These are phyloP conservation scores for Ganaspis brasiliensis DNA, from an alignment of 2,888 invertebrate species.

Conservation along the genomic window DNA sequence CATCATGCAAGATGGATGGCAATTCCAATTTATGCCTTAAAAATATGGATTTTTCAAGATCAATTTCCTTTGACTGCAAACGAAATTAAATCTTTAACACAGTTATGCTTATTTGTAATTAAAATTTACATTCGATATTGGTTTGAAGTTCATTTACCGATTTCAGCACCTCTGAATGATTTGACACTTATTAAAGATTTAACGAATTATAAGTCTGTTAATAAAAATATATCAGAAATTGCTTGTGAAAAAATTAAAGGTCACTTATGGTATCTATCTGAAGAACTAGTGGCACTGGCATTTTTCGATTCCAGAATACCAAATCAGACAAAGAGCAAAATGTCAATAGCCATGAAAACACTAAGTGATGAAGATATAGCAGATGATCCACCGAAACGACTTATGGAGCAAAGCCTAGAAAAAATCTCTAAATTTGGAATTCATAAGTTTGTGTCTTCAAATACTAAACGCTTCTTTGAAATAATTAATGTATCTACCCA, in stretches of 20 bases:
- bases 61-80: too few relatives aligned
- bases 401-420: neutral
- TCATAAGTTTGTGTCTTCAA: too few relatives aligned
- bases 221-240: slow-evolving; percentile 48
- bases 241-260: slow-evolving; percentile 42
- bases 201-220: slow-evolving; percentile 42
- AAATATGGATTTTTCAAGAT: slow-evolving; percentile 64
- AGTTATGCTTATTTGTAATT: slow-evolving; percentile 61
- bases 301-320: slow-evolving; percentile 36
- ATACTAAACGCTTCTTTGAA: neutral
- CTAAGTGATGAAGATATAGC: too few relatives aligned
- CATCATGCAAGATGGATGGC: slow-evolving; percentile 68
- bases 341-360: slow-evolving; percentile 29
- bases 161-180: slow-evolving; percentile 56
- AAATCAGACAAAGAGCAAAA: slow-evolving; percentile 10
- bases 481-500: neutral
- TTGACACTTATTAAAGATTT: slow-evolving; percentile 57
- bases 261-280: slow-evolving; percentile 25
- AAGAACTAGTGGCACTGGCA: slow-evolving; percentile 25
- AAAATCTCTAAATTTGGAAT: neutral
- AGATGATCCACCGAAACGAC: neutral
- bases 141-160: slow-evolving; percentile 52
- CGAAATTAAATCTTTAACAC: slow-evolving; percentile 46
- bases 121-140: slow-evolving; percentile 56
- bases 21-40: too few relatives aligned